Base-by-base conservation (phyloP, 53 echinoderm and acorn worm species). In the Patiria pectinifera region DNA sequence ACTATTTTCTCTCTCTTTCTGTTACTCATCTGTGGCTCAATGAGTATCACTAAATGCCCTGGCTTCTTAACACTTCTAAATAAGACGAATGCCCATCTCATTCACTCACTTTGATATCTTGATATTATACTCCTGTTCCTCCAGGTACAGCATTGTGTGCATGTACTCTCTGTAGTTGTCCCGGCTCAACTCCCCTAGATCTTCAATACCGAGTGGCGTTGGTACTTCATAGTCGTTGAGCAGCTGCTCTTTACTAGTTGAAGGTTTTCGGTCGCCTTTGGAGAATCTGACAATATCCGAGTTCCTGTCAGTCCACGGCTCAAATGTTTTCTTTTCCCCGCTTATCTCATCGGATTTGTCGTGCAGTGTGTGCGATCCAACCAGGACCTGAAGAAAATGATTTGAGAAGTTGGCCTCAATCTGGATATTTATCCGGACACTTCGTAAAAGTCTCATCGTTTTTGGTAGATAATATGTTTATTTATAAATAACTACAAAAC, bases 101-200 rank as follows among this genome's bases (percentile, higher is more conserved):
- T 35, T 66, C 19, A 48, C 86, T 86, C 23, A 86, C 86, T 86
- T 86, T 8, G 86, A 86, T n/a, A 86, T 48, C 86, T 86, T 86
- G 2, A 15, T 23, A 49, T 86, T 86, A 23, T 63, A 77, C 46
- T 92, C 93, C 48, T 85, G 59, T 83, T 97, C 97, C 82, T 97
- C 97, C 87, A 95, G 70, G 47, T 86, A 70, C 82, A 97, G 87
- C 94, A 97, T 94, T 45, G 69, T 90, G 72, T 96, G 97, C 92
- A 96, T 95, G 84, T 87, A 92, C 22, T 93, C 89, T 48, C 79
- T 91, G 83, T 94, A 95, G 78, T 96, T 97, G 35, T 93, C 78
- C 44, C 78, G 66, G 11, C 69, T 63, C 69, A 84, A 69, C 44
- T 91, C 87, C 45, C 94, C 89, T 49, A 92, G 80, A 24, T 94